Evolutionary conservation across 2,888 invertebrate species (phyloP), one percentile per base, ranked within the genome.

Genomic region (Drosophila melanosoma): DNA sequence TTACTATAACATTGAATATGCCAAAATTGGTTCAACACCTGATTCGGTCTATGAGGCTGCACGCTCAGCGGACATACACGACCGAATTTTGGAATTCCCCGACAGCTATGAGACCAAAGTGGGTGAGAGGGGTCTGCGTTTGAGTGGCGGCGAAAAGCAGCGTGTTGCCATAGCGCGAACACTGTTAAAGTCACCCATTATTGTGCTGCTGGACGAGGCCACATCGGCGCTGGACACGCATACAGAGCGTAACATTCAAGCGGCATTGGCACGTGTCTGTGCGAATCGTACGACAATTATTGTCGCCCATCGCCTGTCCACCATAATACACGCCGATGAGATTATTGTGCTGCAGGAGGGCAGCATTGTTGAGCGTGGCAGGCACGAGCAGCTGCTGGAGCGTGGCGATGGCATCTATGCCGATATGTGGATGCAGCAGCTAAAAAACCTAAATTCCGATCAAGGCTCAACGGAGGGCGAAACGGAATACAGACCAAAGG

Each of bases 111-210:
- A 97, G 59, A 97, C 97, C 0, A 92, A 96, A 95, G 97, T 99
- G 26, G 99, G 99, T 8, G 99, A 99, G 93, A 94, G 99, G 91
- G 99, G 99, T 7, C 93, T 99, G 68, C 96, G 98, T 76, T 94
- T 99, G 71, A 99, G 99, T 91, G 99, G 99, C 2, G 99, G 99
- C 2, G 99, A 99, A 92, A 99, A 99, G 91, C 99, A 99, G 92
- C 94, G 99, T 79, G 98, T 99, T 67, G 99, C 99, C 0, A 99
- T 99, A 77, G 99, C 99, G 0, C 94, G 99, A 75, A 99, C 99
- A 0, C 94, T 99, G 32, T 94, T 99, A 32, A 99, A 99, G 93
- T 95, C 97, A 4, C 99, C 99, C 0, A 95, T 95, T 42, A 96
- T 99, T 72, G 97, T 99, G 12, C 94, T 99, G 5, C 93, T 99